Evolutionary conservation across 2,797 vertebrate genomes (phyloP).

Genomic region (Petrocephalus schoutedeni): DNA sequence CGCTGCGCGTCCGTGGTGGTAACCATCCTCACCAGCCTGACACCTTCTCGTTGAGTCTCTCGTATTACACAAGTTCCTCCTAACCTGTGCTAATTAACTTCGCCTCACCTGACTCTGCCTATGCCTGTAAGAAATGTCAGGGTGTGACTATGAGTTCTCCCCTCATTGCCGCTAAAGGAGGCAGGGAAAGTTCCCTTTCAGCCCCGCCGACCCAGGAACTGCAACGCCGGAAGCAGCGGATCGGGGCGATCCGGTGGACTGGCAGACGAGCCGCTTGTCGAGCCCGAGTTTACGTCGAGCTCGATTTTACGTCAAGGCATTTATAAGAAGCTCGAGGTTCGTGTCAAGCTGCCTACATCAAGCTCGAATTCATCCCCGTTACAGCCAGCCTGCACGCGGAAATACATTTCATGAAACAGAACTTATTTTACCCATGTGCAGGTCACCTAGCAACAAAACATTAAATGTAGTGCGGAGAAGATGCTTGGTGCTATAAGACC

Average conservation of each 20-base stretch:
- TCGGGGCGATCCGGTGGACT: neutral
- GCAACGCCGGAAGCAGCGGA: neutral
- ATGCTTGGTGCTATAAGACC: neutral
- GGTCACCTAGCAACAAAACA: slow-evolving; percentile 4
- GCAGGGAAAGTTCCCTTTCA: neutral
- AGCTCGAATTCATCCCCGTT: neutral
- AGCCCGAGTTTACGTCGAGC: neutral
- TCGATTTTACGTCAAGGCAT: neutral
- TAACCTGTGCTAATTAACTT: neutral
- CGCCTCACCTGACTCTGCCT: neutral
- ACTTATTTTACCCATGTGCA: neutral
- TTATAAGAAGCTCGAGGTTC: neutral
- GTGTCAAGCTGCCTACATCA: neutral
- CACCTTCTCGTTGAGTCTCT: neutral
- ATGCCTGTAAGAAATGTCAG: neutral
- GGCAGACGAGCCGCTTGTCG: neutral
- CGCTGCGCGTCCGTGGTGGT: neutral
- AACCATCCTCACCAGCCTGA: neutral
- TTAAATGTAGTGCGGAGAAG: neutral
- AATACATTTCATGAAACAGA: neutral
- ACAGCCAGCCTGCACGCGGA: neutral
- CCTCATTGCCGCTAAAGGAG: neutral
- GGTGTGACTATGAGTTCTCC: neutral
- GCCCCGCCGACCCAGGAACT: neutral
- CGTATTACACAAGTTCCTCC: neutral